Evolutionary conservation across 2,888 invertebrate species (phyloP), one percentile per base, ranked within the genome.

Genomic region (Lypha dubia): DNA sequence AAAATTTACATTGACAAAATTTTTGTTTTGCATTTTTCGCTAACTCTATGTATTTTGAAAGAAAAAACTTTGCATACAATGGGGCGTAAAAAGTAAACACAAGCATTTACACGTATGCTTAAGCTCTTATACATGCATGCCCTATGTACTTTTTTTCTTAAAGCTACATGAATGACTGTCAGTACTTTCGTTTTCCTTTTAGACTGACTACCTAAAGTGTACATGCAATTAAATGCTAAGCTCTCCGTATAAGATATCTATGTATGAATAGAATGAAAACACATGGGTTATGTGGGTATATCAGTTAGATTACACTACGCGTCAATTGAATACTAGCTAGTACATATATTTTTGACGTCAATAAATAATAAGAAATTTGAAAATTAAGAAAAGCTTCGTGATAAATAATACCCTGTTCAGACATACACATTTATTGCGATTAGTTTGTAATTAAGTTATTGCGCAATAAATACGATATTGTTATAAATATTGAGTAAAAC

Each of bases 41-140:
- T 11, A 86, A 76, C 86, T 88, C 85, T 88, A 87, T n/a, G 87
- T 88, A 22, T 89, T 89, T 73, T 76, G 82, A 85, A 83, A 65
- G 15, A 49, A 79, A 71, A 73, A 35, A 15, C 32, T 46, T 89
- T 89, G 90, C 90, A 91, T 90, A 91, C 88, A 89, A 89, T 90
- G 88, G 85, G 88, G 88, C 86, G 81, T 71, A 71, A 58, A 81
- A 77, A 71, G 80, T 65, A 85, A 81, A 81, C 81, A 75, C 68
- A 35, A 44, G 22, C 74, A 58, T 79, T 79, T 62, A 58, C 41
- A 71, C 65, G 58, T 49, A n/a, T 65, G 56, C 70, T 51, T 49
- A 60, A 60, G 41, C 41, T 9, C 15, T 17, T 38, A 24, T 32
- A 6, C 35, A 24, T 32, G 5, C 35, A 49, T n/a, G n/a, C n/a